Conservation (phyloP, 2,113 vertebrate genomes). For the Oncorhynchus kisutch region DNA sequence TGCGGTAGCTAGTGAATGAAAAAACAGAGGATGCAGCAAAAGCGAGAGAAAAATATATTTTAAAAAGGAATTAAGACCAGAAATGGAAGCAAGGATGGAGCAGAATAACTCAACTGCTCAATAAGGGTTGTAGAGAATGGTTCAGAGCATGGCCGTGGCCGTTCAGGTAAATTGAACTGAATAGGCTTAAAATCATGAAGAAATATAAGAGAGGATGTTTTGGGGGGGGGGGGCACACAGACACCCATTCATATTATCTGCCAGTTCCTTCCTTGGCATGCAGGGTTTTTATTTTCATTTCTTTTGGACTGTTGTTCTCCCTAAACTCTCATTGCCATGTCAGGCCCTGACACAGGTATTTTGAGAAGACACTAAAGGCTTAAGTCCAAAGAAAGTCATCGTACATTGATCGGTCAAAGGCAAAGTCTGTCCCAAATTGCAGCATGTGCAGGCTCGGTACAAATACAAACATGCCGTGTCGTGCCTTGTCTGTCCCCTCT, state of each 20-base stretch:
- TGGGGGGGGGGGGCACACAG: not conserved
- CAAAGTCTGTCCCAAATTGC: constrained; percentile 53
- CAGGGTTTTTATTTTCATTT: not conserved
- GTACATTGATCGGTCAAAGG: constrained; percentile 65
- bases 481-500: constrained; percentile 7
- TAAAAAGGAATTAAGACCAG: not conserved
- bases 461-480: constrained; percentile 50
- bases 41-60: not conserved
- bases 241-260: too few relatives aligned
- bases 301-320: not conserved
- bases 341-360: constrained; percentile 26
- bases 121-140: not conserved
- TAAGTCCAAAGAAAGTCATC: constrained; percentile 52
- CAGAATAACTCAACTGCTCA: not conserved
- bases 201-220: not conserved
- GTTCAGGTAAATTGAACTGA: not conserved
- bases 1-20: not conserved
- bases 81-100: not conserved
- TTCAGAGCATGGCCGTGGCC: too few relatives aligned
- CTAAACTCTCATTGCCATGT: not conserved
- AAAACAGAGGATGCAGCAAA: not conserved
- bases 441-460: constrained; percentile 51
- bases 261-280: not conserved
- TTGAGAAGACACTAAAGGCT: constrained; percentile 71
- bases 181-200: not conserved